These are phyloP conservation scores for Silurus aristotelis DNA, from an alignment of 2,797 vertebrate species.

Conservation along the genomic window DNA sequence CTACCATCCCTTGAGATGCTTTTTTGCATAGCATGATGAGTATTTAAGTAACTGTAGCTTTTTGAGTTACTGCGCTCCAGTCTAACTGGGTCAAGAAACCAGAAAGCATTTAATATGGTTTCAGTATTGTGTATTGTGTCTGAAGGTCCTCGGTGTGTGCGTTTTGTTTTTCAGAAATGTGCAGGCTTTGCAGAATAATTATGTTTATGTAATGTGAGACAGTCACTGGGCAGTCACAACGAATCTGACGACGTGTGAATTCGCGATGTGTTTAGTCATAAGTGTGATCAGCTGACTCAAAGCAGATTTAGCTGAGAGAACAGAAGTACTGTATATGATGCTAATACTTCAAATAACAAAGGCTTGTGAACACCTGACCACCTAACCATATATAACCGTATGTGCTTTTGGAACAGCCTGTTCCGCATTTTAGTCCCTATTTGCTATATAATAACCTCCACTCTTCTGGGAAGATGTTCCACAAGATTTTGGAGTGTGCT, in stretches of 20 bases:
- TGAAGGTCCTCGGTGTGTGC: not conserved
- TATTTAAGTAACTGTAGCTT: not conserved
- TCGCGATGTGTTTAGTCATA: not conserved
- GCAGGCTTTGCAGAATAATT: not conserved
- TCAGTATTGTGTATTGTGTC: not conserved
- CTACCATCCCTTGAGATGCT: not conserved
- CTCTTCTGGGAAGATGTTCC: too few relatives aligned
- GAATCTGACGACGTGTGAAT: slow-evolving; percentile 5
- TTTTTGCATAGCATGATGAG: not conserved
- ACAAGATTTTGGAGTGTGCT: too few relatives aligned
- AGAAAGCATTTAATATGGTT: not conserved
- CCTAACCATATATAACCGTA: too few relatives aligned
- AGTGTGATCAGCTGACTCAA: slow-evolving; percentile 3
- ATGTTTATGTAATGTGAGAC: slow-evolving; percentile 12
- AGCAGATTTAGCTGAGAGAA: not conserved
- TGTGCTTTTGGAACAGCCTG: too few relatives aligned
- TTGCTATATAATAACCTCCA: too few relatives aligned
- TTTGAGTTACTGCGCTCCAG: not conserved
- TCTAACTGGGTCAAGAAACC: too few relatives aligned
- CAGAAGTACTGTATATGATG: not conserved
- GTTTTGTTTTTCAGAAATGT: not conserved
- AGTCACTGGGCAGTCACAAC: not conserved
- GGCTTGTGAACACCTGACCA: too few relatives aligned
- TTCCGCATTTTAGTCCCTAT: too few relatives aligned
- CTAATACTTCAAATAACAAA: not conserved